Conservation (phyloP, 64 coral and sea anemone genomes). For the Pocillopora damicornis region DNA sequence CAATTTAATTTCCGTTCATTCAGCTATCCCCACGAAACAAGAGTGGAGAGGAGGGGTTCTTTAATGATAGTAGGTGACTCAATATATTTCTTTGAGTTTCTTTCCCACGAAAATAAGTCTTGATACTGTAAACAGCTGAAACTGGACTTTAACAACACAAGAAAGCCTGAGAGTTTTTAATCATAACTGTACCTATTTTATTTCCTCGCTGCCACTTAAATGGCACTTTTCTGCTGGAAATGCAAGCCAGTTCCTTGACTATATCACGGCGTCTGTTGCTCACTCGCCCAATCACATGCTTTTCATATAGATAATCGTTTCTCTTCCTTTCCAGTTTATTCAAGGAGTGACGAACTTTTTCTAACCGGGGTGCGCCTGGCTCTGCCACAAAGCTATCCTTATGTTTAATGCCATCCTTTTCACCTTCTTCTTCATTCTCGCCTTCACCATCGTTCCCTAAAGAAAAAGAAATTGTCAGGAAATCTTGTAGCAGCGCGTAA, state of each 20-base stretch:
- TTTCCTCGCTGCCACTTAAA: conserved; percentile 99
- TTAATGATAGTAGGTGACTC: too few species aligned
- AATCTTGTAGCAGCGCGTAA: too few species aligned
- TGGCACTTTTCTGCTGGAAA: conserved; percentile 83
- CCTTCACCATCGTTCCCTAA: conserved; percentile 7
- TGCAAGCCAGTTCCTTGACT: conserved; percentile 81
- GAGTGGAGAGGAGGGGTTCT: too few species aligned
- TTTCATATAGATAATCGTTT: conserved; percentile 64
- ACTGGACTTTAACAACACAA: too few species aligned
- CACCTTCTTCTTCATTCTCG: conserved; percentile 5
- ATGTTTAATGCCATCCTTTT: conserved; percentile 30
- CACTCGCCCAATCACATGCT: conserved; percentile 82
- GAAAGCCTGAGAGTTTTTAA: too few species aligned
- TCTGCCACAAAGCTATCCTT: conserved; percentile 45
- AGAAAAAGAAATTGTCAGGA: neutral
- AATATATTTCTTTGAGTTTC: too few species aligned
- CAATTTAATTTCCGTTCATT: too few species aligned
- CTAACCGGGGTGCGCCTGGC: conserved; percentile 36
- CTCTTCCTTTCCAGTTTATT: conserved; percentile 57
- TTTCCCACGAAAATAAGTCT: too few species aligned
- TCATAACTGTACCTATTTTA: conserved; percentile 69
- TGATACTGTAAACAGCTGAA: too few species aligned
- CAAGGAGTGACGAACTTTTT: conserved; percentile 55
- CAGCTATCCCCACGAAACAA: too few species aligned
- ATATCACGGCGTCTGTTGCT: conserved; percentile 79